Evolutionary conservation across 1,140 invertebrate genomes (phyloP).

Genomic region (Oryctes rhinoceros): DNA sequence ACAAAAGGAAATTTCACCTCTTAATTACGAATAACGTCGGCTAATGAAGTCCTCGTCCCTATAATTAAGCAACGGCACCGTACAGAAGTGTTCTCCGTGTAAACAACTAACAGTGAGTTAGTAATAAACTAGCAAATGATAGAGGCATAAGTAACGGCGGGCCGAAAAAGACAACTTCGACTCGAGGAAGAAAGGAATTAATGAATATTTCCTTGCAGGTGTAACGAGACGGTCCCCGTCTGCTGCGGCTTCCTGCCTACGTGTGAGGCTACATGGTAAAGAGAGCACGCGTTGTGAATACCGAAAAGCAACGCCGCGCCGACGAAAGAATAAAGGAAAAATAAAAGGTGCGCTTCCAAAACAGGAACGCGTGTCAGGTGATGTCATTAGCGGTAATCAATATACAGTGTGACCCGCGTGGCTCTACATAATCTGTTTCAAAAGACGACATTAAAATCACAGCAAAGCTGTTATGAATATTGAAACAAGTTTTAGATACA

Average conservation of each 20-base stretch:
- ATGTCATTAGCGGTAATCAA: conserved; percentile 16
- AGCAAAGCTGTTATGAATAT: no score
- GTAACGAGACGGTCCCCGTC: conserved; percentile 16
- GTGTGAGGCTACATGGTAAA: conserved; percentile 35
- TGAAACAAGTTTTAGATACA: no score
- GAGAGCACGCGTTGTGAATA: conserved; percentile 23
- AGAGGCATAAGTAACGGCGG: neutral
- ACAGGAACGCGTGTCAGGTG: conserved; percentile 24
- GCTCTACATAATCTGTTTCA: no score
- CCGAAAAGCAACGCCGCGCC: neutral
- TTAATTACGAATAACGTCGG: conserved; percentile 25
- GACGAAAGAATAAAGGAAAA: neutral
- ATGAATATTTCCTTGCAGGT: conserved; percentile 30
- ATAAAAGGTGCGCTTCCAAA: conserved; percentile 26
- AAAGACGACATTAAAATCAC: no score
- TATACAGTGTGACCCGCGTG: neutral
- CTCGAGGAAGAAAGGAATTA: conserved; percentile 14
- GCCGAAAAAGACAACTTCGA: neutral
- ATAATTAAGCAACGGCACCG: conserved; percentile 5
- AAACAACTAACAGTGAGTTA: neutral
- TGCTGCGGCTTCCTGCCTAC: conserved; percentile 27
- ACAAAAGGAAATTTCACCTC: conserved; percentile 10
- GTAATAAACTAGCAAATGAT: neutral
- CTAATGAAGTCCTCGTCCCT: conserved; percentile 19
- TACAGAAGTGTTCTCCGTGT: neutral